Conservation (phyloP, 2,113 vertebrate species). For the Phoenicopterus ruber region DNA sequence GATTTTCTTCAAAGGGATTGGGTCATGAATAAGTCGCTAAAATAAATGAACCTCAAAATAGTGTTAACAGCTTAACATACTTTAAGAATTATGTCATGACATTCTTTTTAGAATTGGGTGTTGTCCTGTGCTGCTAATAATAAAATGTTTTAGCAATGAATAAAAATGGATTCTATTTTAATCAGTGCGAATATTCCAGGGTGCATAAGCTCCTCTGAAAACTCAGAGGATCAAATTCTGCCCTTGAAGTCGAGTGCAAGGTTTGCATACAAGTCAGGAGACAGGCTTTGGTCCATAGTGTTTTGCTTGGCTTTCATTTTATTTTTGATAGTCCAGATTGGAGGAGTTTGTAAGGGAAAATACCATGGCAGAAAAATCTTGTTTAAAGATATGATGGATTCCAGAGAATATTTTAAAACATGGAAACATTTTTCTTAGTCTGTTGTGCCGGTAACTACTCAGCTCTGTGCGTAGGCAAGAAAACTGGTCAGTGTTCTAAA, state of each 20-base stretch:
- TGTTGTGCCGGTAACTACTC: not conserved
- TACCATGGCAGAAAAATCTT: not conserved
- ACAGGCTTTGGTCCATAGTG: not conserved
- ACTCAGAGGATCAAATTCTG: slow-evolving; percentile 41
- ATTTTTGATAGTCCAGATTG: not conserved
- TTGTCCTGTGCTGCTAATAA: slow-evolving; percentile 52
- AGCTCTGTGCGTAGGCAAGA: not conserved
- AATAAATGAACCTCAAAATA: slow-evolving; percentile 50
- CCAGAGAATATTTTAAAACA: not conserved
- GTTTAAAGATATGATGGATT: not conserved
- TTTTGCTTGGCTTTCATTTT: not conserved
- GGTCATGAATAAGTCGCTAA: slow-evolving; percentile 49
- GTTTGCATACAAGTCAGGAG: not conserved
- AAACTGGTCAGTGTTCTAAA: not conserved
- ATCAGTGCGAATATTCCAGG: slow-evolving; percentile 23
- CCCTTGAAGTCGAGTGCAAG: slow-evolving; percentile 30
- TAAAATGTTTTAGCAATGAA: slow-evolving; percentile 58
- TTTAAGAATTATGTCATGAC: slow-evolving; percentile 58
- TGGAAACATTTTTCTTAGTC: not conserved
- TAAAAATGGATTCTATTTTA: slow-evolving; percentile 66
- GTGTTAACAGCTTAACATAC: slow-evolving; percentile 55
- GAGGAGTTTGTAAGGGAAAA: not conserved
- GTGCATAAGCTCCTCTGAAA: slow-evolving; percentile 31
- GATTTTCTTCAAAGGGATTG: slow-evolving; percentile 19
- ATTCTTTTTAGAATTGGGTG: slow-evolving; percentile 51